phyloP scores from a whole-genome alignment of 2,888 invertebrate genomes.

The Melieria crassipennis region DNA sequence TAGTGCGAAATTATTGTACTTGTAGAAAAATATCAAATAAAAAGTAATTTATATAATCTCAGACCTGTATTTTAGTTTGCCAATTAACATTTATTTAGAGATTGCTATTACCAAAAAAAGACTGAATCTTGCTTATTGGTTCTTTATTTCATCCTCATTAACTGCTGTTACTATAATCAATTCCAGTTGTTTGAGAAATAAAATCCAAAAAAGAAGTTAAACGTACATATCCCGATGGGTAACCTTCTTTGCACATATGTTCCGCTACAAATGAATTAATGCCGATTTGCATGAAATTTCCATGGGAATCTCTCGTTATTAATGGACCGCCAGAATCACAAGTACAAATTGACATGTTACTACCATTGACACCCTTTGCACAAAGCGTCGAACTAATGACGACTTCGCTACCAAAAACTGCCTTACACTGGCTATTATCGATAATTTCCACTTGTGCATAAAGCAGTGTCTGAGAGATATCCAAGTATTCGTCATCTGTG shows the following conservation, averaged over 20 bases:
- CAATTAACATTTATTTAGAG: no score
- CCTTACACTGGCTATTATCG: conserved; percentile 50
- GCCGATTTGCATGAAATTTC: conserved; percentile 55
- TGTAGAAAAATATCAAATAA: no score
- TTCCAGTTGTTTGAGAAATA: conserved; percentile 49
- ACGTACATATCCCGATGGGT: conserved; percentile 58
- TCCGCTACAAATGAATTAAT: conserved; percentile 62
- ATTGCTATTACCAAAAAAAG: no score
- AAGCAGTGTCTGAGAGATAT: conserved; percentile 51
- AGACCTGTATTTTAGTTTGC: no score
- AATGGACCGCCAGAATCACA: conserved; percentile 63
- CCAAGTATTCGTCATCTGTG: conserved; percentile 57
- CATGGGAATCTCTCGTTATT: conserved; percentile 42
- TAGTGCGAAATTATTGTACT: no score
- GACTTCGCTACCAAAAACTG: conserved; percentile 45
- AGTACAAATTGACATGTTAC: conserved; percentile 58
- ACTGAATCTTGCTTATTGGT: no score
- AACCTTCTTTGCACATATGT: conserved; percentile 55
- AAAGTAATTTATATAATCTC: no score
- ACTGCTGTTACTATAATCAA: background rate
- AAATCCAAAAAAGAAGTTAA: conserved; percentile 56
- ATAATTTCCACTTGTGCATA: conserved; percentile 57
- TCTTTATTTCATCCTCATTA: no score
- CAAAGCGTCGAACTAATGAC: conserved; percentile 56
- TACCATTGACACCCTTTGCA: conserved; percentile 49